Conservation (phyloP, 2,113 vertebrate species). For the Artemisiospiza belli region DNA sequence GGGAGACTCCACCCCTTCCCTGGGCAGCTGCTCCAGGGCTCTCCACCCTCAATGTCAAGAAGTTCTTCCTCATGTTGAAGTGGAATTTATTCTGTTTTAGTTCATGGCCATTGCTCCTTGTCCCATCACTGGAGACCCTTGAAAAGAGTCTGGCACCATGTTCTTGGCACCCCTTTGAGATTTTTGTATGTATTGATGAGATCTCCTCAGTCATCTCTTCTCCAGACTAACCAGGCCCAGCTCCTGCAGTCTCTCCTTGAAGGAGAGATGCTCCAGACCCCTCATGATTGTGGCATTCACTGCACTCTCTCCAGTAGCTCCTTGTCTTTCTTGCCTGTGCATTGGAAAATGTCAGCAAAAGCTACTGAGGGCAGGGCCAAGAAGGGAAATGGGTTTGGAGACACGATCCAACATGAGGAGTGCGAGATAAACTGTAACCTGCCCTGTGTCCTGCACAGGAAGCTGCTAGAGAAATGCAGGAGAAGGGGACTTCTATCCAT, state of each 20-base stretch:
- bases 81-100: neutral
- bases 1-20: neutral
- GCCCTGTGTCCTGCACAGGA: neutral
- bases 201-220: neutral
- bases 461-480: neutral
- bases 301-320: neutral
- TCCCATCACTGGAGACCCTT: neutral
- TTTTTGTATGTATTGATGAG: neutral
- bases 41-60: neutral
- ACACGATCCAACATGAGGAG: neutral
- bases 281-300: neutral
- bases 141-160: neutral
- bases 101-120: neutral
- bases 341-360: neutral
- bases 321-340: neutral
- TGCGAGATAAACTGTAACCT: neutral
- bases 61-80: rapidly evolving
- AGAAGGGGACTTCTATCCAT: neutral
- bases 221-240: neutral
- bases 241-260: neutral
- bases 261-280: neutral
- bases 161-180: neutral
- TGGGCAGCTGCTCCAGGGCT: neutral
- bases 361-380: neutral
- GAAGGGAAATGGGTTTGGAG: neutral